phyloP scores from a whole-genome alignment of 2,888 invertebrate genomes.

The Paralinhomoeus sp. region DNA sequence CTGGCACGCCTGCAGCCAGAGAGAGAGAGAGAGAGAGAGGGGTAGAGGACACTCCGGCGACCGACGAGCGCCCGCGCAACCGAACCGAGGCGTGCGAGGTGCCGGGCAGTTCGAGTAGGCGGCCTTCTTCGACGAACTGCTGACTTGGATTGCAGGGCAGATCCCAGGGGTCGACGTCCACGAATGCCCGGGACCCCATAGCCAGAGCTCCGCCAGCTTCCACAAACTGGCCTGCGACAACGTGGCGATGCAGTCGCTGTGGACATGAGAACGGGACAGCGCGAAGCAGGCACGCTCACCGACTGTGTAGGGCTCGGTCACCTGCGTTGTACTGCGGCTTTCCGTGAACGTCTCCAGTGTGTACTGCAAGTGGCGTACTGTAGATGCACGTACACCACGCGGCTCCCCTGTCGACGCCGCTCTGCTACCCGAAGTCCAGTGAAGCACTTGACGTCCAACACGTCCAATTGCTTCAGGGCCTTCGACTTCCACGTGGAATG shows the following conservation, averaged over 20 bases:
- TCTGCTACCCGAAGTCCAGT: background rate
- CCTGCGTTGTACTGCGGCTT: conserved; percentile 15
- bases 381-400: too few species aligned
- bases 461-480: conserved; percentile 18
- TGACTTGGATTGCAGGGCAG: conserved; percentile 1
- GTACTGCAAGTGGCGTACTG: too few species aligned
- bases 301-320: conserved; percentile 14
- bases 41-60: too few species aligned
- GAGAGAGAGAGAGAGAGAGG: too few species aligned
- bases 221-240: conserved; percentile 1
- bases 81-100: conserved; percentile 1
- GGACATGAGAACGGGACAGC: background rate
- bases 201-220: background rate
- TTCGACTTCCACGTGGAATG: conserved; percentile 12
- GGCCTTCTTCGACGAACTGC: conserved; percentile 3
- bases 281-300: too few species aligned
- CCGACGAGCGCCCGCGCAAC: too few species aligned
- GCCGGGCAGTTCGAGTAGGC: conserved; percentile 3
- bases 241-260: background rate
- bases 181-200: conserved; percentile 11
- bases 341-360: conserved; percentile 23
- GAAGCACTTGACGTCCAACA: conserved; percentile 8
- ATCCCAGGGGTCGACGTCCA: conserved; percentile 13
- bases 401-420: too few species aligned
- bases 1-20: too few species aligned